Evolutionary conservation across 2,888 invertebrate species (phyloP).

Genomic region (Yponomeuta plumbellus): DNA sequence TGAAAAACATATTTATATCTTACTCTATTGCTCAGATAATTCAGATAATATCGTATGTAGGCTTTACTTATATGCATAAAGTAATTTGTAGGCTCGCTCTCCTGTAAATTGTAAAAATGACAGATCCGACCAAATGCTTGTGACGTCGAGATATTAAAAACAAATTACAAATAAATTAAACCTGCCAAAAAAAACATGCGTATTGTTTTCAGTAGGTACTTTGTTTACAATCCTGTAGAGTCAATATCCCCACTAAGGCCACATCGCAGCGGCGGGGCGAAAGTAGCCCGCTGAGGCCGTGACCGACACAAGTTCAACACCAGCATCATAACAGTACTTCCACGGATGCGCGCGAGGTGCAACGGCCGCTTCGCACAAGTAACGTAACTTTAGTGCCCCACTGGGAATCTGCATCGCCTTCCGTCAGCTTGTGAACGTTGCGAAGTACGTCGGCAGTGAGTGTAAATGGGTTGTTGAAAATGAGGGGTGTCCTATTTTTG

Average conservation of each 20-base stretch:
- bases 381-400: not conserved
- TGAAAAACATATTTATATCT: no score
- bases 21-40: no score
- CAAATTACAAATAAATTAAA: no score
- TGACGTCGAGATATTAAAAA: no score
- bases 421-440: not conserved
- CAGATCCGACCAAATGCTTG: no score
- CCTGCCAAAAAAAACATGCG: no score
- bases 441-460: not conserved
- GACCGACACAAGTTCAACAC: constrained; percentile 65
- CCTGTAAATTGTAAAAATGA: no score
- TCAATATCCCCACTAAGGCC: constrained; percentile 35
- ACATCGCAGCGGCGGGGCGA: constrained; percentile 42
- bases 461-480: constrained; percentile 25
- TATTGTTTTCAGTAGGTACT: no score
- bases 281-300: constrained; percentile 58
- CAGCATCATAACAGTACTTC: constrained; percentile 59
- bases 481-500: constrained; percentile 38
- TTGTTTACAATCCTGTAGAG: not conserved
- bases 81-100: no score
- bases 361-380: not conserved
- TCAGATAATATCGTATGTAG: no score
- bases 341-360: constrained; percentile 30
- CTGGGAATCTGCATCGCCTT: not conserved
- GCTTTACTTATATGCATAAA: no score